These are phyloP conservation scores for Solenopsis invicta DNA, from an alignment of 1,140 invertebrate genomes.

Conservation along the genomic window DNA sequence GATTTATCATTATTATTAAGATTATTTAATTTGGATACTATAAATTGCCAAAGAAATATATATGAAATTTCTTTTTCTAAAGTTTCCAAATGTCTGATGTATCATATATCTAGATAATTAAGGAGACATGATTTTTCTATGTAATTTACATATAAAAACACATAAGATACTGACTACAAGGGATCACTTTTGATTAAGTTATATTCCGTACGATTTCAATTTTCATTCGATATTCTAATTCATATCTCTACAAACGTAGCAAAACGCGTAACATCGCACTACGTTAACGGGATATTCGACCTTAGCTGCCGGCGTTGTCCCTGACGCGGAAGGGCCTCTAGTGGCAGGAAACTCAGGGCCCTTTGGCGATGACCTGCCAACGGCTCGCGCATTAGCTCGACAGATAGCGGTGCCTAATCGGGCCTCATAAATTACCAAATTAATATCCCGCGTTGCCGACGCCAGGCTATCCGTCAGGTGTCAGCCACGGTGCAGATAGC, in stretches of 20 bases:
- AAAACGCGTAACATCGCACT: slow-evolving; percentile 27
- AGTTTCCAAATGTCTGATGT: background rate
- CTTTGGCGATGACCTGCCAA: slow-evolving; percentile 83
- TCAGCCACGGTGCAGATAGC: slow-evolving; percentile 83
- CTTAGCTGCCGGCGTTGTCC: slow-evolving; percentile 55
- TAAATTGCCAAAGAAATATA: background rate
- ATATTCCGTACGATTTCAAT: background rate
- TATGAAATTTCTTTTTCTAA: background rate
- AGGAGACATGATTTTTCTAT: background rate
- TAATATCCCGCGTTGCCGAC: slow-evolving; percentile 85
- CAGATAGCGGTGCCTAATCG: slow-evolving; percentile 86
- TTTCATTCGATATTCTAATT: slow-evolving; percentile 5
- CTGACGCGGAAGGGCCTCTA: slow-evolving; percentile 71
- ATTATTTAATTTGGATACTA: background rate
- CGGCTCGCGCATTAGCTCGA: slow-evolving; percentile 84
- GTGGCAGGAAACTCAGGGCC: slow-evolving; percentile 74
- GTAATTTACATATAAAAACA: background rate
- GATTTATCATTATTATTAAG: background rate
- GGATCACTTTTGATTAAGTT: background rate
- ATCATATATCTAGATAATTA: background rate
- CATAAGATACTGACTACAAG: background rate
- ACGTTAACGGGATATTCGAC: slow-evolving; percentile 54
- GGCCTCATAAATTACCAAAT: slow-evolving; percentile 86
- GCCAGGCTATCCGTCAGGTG: slow-evolving; percentile 85
- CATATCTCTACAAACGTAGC: background rate